phyloP scores from a whole-genome alignment of 2,888 invertebrate genomes.

The Orgyia antiqua region DNA sequence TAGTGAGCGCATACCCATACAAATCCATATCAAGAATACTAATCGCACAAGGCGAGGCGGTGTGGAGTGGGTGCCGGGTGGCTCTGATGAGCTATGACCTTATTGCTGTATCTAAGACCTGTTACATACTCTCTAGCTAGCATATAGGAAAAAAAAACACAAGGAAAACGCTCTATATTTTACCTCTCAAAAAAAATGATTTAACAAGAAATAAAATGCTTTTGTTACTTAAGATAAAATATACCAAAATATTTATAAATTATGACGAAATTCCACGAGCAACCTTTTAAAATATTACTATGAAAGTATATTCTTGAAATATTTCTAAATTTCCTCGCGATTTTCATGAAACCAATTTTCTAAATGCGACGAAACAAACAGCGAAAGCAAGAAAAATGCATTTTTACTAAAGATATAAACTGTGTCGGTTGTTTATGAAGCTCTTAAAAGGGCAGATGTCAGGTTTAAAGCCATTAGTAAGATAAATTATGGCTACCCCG shows the following conservation, averaged over 20 bases:
- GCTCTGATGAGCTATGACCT: no score
- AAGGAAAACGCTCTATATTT: no score
- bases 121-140: no score
- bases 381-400: constrained; percentile 23
- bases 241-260: no score
- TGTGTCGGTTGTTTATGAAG: constrained; percentile 27
- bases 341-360: constrained; percentile 10
- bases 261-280: no score
- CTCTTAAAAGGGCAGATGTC: constrained; percentile 62
- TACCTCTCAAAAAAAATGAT: no score
- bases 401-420: constrained; percentile 29
- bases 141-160: no score
- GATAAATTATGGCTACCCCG: constrained; percentile 53
- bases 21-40: no score
- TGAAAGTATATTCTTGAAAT: background rate
- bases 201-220: background rate
- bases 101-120: no score
- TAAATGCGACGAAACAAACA: constrained; percentile 19
- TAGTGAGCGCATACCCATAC: no score
- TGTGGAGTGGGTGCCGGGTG: no score
- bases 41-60: no score
- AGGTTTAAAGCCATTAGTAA: constrained; percentile 67
- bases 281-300: constrained; percentile 5
- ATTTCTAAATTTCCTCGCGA: constrained; percentile 2
- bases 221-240: background rate